phyloP scores from a whole-genome alignment of 2,888 invertebrate genomes.

The Anorthoa munda region DNA sequence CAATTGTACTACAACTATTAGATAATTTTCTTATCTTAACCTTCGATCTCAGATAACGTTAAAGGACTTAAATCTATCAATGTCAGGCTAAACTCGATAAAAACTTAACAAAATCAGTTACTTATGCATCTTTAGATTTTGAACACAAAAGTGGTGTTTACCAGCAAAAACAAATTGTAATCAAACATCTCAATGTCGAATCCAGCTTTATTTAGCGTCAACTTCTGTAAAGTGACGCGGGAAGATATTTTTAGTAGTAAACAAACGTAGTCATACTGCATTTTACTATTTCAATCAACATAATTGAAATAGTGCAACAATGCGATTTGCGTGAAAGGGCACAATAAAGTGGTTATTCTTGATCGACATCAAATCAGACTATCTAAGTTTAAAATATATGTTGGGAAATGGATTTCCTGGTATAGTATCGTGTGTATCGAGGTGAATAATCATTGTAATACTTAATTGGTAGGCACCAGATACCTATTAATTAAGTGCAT shows the following conservation, averaged over 20 bases:
- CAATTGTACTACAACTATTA: neutral
- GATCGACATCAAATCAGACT: constrained; percentile 13
- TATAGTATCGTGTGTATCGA: neutral
- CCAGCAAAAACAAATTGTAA: constrained; percentile 14
- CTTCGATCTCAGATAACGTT: constrained; percentile 43
- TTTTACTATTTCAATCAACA: constrained; percentile 51
- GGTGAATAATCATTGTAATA: constrained; percentile 31
- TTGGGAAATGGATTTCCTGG: constrained; percentile 33
- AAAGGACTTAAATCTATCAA: constrained; percentile 38
- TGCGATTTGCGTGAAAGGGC: constrained; percentile 48
- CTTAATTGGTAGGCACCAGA: constrained; percentile 25
- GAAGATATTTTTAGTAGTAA: constrained; percentile 49
- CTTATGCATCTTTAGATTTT: neutral
- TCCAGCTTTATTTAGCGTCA: constrained; percentile 30
- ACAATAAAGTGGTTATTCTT: constrained; percentile 46
- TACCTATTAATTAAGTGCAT: constrained; percentile 48
- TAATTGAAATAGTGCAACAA: constrained; percentile 55
- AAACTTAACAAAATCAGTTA: constrained; percentile 16
- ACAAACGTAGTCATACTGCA: constrained; percentile 41
- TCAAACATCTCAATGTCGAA: constrained; percentile 24
- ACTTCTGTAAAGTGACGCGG: constrained; percentile 32
- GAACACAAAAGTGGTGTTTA: neutral
- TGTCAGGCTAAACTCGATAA: constrained; percentile 21
- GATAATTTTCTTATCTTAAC: constrained; percentile 36
- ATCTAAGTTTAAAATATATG: constrained; percentile 20